phyloP scores from a whole-genome alignment of 2,113 vertebrate species.

The Erythrolamprus reginae region DNA sequence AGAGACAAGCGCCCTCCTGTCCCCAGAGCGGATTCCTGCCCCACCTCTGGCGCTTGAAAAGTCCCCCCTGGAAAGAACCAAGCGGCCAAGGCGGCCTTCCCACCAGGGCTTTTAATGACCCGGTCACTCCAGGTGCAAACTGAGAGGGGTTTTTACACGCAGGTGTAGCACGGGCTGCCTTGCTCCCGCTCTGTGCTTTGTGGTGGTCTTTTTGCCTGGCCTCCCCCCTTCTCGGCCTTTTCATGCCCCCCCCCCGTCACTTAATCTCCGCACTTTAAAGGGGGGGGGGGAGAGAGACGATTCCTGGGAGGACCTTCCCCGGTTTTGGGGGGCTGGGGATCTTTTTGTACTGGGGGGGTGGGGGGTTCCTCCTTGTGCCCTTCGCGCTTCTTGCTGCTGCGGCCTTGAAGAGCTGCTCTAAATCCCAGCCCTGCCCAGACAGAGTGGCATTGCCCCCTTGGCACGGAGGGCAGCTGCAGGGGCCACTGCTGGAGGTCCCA shows the following conservation, averaged over 20 bases:
- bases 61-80: not conserved
- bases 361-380: not conserved
- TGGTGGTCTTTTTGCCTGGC: not conserved
- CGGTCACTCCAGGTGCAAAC: not conserved
- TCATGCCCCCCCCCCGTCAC: not conserved
- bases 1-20: not conserved
- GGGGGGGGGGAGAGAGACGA: not conserved
- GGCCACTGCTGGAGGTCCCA: too few species aligned
- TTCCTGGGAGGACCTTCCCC: not conserved
- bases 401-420: conserved; percentile 9
- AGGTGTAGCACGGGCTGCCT: too few species aligned
- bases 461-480: too few species aligned
- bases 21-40: not conserved
- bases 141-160: not conserved
- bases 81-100: rapidly evolving
- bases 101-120: not conserved
- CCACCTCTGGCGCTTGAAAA: not conserved
- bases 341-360: too few species aligned
- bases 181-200: not conserved
- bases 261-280: not conserved
- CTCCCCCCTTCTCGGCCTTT: not conserved
- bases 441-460: not conserved
- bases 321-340: not conserved
- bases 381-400: conserved; percentile 3
- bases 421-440: not conserved